Conservation (phyloP, 2,113 vertebrate genomes). For the Callionymus lyra region DNA sequence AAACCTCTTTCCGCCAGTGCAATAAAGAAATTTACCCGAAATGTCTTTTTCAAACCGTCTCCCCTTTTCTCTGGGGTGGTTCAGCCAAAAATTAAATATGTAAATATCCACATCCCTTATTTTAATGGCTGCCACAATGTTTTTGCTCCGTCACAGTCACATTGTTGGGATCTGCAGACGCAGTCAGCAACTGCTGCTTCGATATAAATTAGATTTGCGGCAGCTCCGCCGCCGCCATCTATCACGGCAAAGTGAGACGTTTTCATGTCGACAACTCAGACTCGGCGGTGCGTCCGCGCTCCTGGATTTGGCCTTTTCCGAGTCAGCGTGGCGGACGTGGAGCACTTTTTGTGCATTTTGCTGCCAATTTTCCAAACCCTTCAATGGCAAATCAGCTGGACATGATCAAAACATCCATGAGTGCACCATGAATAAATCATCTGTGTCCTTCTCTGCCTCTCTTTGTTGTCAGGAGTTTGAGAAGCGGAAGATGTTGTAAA, state of each 20-base stretch:
- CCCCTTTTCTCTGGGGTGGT: slow-evolving; percentile 45
- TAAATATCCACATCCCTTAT: slow-evolving; percentile 56
- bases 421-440: slow-evolving; percentile 53
- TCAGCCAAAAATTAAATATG: slow-evolving; percentile 56
- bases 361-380: slow-evolving; percentile 1
- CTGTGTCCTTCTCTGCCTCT: slow-evolving; percentile 23
- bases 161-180: slow-evolving; percentile 36
- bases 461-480: slow-evolving; percentile 66
- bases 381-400: slow-evolving; percentile 33
- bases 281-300: slow-evolving; percentile 12
- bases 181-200: slow-evolving; percentile 21
- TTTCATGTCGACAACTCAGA: slow-evolving; percentile 35
- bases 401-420: slow-evolving; percentile 44
- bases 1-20: slow-evolving; percentile 42
- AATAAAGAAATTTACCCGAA: slow-evolving; percentile 47
- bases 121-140: slow-evolving; percentile 37
- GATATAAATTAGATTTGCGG: slow-evolving; percentile 27
- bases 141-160: slow-evolving; percentile 45
- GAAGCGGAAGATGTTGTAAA: slow-evolving; percentile 74
- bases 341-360: slow-evolving; percentile 12
- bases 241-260: slow-evolving; percentile 30
- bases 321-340: neutral
- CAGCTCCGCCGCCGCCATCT: slow-evolving; percentile 15
- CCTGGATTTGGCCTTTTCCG: slow-evolving; percentile 25
- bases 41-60: slow-evolving; percentile 50